Evolutionary conservation across 2,888 invertebrate genomes (phyloP).

Genomic region (Leptopilina syphax): DNA sequence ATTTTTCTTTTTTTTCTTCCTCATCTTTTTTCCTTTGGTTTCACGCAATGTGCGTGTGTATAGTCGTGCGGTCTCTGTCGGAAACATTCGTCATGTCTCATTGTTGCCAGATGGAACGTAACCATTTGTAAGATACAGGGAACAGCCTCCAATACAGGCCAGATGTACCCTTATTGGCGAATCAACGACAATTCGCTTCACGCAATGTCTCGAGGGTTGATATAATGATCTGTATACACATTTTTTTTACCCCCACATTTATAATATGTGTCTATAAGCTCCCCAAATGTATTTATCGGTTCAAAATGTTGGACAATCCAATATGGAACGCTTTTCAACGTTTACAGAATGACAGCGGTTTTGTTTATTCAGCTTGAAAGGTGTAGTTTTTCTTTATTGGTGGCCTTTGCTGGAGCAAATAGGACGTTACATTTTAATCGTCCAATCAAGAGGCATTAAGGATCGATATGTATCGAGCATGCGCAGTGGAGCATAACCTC

Average conservation of each 20-base stretch:
- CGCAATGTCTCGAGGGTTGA: conserved; percentile 32
- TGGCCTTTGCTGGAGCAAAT: neutral
- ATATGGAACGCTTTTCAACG: conserved; percentile 31
- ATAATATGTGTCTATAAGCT: neutral
- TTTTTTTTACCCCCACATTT: conserved; percentile 2
- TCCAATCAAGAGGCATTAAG: neutral
- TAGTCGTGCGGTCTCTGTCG: conserved; percentile 46
- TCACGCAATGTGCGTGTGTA: conserved; percentile 43
- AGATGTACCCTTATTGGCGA: conserved; percentile 62
- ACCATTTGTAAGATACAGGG: conserved; percentile 61
- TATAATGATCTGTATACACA: conserved; percentile 40
- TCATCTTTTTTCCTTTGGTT: too few relatives aligned
- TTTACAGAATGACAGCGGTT: conserved; percentile 12
- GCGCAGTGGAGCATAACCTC: too few relatives aligned
- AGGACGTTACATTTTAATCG: neutral
- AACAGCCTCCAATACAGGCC: conserved; percentile 57
- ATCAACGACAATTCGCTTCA: conserved; percentile 55
- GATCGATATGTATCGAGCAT: neutral
- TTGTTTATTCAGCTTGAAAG: conserved; percentile 22
- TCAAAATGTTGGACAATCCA: neutral
- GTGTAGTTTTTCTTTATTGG: neutral
- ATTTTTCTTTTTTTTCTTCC: conserved; percentile 34
- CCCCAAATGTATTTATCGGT: conserved; percentile 13
- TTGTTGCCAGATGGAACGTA: conserved; percentile 64
- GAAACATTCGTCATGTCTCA: conserved; percentile 66